Conservation (phyloP, 2,888 invertebrate species). For the Diarsia rubi region DNA sequence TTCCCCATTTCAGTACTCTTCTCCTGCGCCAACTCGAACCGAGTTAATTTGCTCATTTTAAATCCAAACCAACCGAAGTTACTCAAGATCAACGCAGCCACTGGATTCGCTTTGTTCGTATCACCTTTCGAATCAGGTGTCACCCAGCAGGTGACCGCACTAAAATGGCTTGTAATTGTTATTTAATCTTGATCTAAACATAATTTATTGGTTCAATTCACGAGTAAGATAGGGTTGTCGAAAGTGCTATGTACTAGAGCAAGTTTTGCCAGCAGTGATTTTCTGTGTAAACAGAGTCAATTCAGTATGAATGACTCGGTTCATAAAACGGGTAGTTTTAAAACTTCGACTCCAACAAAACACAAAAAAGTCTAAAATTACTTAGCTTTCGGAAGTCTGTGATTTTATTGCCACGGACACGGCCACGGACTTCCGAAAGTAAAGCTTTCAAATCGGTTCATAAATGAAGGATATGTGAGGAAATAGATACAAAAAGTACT, state of each 20-base stretch:
- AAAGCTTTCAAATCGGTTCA: too few relatives aligned
- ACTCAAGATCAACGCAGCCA: conserved; percentile 29
- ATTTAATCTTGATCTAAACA: conserved; percentile 66
- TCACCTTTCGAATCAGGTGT: conserved; percentile 65
- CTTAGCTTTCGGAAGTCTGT: too few relatives aligned
- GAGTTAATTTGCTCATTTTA: not conserved
- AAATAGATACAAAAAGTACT: too few relatives aligned
- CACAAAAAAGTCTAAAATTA: too few relatives aligned
- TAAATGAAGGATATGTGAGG: too few relatives aligned
- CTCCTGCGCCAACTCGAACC: not conserved
- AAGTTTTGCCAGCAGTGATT: not conserved
- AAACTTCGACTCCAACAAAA: too few relatives aligned
- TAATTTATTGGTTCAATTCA: conserved; percentile 67
- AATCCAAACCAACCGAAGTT: not conserved
- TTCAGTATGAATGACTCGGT: too few relatives aligned
- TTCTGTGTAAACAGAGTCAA: too few relatives aligned
- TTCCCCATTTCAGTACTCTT: too few relatives aligned
- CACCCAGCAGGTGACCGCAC: conserved; percentile 69
- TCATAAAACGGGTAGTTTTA: not conserved
- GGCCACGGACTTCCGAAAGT: too few relatives aligned
- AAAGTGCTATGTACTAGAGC: not conserved
- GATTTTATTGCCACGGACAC: too few relatives aligned
- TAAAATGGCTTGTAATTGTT: conserved; percentile 70
- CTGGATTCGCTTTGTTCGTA: conserved; percentile 55
- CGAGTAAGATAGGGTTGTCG: conserved; percentile 58